Percentiles rank a stretch among this genome's conserved stretches.
These are phyloP conservation scores for Trichomycterus rosablanca DNA, from an alignment of 2,113 vertebrate species.

Conservation along the genomic window DNA sequence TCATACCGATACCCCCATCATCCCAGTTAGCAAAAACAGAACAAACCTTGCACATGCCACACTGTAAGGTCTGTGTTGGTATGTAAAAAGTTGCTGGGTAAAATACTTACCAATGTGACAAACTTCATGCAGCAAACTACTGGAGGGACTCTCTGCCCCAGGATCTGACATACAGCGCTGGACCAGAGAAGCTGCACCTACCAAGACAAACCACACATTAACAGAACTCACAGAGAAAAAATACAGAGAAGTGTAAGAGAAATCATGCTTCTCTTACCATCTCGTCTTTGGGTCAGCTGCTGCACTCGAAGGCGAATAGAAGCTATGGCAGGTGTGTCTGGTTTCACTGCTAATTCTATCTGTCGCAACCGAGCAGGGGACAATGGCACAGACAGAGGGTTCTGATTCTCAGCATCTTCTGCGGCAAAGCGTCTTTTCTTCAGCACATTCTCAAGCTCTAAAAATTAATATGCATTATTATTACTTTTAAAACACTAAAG, in stretches of 20 bases:
- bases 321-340: slow-evolving; percentile 60
- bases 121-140: slow-evolving; percentile 20
- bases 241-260: background rate
- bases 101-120: slow-evolving; percentile 53
- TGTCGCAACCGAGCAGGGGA: background rate
- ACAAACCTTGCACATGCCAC: no score
- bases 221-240: background rate
- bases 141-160: slow-evolving; percentile 35
- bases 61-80: no score
- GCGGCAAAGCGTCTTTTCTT: slow-evolving; percentile 59
- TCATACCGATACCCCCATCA: no score
- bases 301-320: slow-evolving; percentile 59
- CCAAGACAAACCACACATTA: slow-evolving; percentile 19
- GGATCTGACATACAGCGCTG: slow-evolving; percentile 61
- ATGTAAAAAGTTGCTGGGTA: no score
- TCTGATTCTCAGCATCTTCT: slow-evolving; percentile 54
- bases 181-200: slow-evolving; percentile 42
- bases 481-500: no score
- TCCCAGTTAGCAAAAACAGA: no score
- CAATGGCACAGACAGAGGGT: slow-evolving; percentile 49
- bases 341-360: slow-evolving; percentile 50
- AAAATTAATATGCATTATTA: no score
- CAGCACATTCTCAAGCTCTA: slow-evolving; percentile 50
- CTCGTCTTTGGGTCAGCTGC: slow-evolving; percentile 55
- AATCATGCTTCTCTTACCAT: slow-evolving; percentile 45